phyloP scores from a whole-genome alignment of 2,888 invertebrate species.

The Drosophila hamatofila region DNA sequence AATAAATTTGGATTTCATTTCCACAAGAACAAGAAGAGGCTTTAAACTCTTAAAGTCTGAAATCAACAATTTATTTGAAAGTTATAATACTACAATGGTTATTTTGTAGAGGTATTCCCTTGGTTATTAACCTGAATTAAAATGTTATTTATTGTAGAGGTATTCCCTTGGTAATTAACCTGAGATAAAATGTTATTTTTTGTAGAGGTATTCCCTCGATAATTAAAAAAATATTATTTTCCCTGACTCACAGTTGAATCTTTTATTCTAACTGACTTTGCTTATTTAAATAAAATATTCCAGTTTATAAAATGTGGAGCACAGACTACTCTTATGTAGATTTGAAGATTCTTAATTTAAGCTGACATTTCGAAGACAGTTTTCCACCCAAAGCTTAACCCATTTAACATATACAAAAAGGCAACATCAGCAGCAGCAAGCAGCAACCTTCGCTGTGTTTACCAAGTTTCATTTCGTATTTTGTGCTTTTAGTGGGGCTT shows the following conservation, averaged over 20 bases:
- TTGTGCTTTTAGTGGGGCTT: slow-evolving; percentile 41
- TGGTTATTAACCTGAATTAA: neutral
- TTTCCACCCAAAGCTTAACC: slow-evolving; percentile 33
- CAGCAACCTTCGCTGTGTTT: slow-evolving; percentile 34
- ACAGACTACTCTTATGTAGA: neutral
- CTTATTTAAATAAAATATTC: neutral
- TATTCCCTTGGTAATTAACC: no score
- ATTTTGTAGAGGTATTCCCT: neutral
- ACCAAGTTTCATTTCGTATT: slow-evolving; percentile 21
- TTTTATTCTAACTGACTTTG: neutral
- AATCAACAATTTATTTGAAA: no score
- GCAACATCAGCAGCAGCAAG: slow-evolving; percentile 7
- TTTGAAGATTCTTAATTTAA: neutral
- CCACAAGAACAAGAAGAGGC: no score
- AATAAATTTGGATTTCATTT: no score
- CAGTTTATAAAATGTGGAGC: neutral
- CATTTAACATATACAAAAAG: slow-evolving; percentile 20
- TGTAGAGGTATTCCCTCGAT: no score
- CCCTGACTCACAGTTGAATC: no score
- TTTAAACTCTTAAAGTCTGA: no score
- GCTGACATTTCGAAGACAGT: slow-evolving; percentile 19
- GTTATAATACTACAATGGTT: no score
- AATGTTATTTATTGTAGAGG: no score
- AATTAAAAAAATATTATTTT: no score
- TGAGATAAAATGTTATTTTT: no score